These are phyloP conservation scores for Liodrosophila aerea DNA, from an alignment of 2,888 invertebrate genomes.

Conservation along the genomic window DNA sequence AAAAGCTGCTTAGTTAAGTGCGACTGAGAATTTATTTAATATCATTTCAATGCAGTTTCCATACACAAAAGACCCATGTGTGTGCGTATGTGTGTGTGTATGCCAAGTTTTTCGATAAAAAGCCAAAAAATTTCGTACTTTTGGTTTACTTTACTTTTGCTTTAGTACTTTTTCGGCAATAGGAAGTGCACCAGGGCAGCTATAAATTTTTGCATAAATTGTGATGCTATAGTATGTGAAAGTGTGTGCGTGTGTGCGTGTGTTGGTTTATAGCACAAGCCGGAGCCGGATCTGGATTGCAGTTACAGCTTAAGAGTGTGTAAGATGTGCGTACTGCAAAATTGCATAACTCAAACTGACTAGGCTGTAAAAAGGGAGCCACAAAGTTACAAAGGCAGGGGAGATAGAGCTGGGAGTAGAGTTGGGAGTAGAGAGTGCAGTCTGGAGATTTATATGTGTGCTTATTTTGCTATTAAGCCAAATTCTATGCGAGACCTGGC, in stretches of 20 bases:
- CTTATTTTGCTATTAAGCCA: conserved; percentile 16
- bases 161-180: conserved; percentile 24
- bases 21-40: conserved; percentile 58
- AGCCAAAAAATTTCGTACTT: conserved; percentile 32
- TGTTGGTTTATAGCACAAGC: conserved; percentile 54
- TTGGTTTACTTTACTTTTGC: conserved; percentile 37
- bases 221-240: conserved; percentile 18
- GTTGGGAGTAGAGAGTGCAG: not conserved
- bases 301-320: conserved; percentile 54
- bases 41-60: conserved; percentile 52
- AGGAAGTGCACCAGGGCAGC: conserved; percentile 63
- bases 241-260: conserved; percentile 1
- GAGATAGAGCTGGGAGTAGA: not conserved
- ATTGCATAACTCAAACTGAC: conserved; percentile 56
- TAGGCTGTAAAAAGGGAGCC: conserved; percentile 15
- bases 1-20: conserved; percentile 61
- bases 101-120: conserved; percentile 72
- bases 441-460: conserved; percentile 5
- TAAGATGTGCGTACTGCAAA: conserved; percentile 58
- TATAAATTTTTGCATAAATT: conserved; percentile 73
- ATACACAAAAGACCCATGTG: conserved; percentile 30
- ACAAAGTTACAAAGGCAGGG: not conserved
- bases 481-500: not conserved
- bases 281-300: conserved; percentile 59
- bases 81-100: conserved; percentile 10